Evolutionary conservation across 2,113 vertebrate species (phyloP), one percentile per base, ranked within the genome.

Genomic region (Megatriorchis doriae): DNA sequence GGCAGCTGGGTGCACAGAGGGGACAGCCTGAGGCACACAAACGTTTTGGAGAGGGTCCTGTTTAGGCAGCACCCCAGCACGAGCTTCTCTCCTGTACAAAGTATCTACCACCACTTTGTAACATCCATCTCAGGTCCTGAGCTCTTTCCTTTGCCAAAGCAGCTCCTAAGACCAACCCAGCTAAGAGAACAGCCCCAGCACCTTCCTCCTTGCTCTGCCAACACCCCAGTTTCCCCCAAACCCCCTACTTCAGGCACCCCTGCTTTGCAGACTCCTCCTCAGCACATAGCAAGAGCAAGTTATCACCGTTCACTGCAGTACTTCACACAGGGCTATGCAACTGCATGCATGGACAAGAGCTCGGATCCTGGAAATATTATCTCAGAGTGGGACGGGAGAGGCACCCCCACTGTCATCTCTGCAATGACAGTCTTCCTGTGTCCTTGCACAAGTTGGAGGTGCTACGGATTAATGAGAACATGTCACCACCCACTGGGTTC

Each of bases 171-270:
- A 17, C 34, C 40, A 81, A 18, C 9, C 22, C 56, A 58, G 65
- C 10, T 27, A 23, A 47, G 25, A 13, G 32, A 81, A 15, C 47
- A 71, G n/a, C 55, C 45, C 10, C 70, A 62, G 50, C 25, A 53
- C 38, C 11, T 4, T 11, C 52, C 45, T 66, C 71, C 42, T 45
- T 17, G 43, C 53, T 61, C 42, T 66, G 62, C 42, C 31, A 73
- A 34, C 75, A 34, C 2, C 22, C 26, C 40, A 34, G 13, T 2
- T 25, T 13, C 23, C 71, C 26, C 34, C 13, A 34, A 4, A 2
- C 1, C 22, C 10, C 27, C 25, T 8, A 1, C 14, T 53, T 1
- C 21, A n/a, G 75, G n/a, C 31, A 36, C 3, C 13, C 15, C 47
- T 31, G 48, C 58, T 75, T 31, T 25, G 55, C 71, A 36, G 45